A percentile compares a stretch with the other conserved stretches of the same genome.
These are phyloP conservation scores for Prunella himalayana DNA, from an alignment of 2,113 vertebrate species.

Conservation along the genomic window DNA sequence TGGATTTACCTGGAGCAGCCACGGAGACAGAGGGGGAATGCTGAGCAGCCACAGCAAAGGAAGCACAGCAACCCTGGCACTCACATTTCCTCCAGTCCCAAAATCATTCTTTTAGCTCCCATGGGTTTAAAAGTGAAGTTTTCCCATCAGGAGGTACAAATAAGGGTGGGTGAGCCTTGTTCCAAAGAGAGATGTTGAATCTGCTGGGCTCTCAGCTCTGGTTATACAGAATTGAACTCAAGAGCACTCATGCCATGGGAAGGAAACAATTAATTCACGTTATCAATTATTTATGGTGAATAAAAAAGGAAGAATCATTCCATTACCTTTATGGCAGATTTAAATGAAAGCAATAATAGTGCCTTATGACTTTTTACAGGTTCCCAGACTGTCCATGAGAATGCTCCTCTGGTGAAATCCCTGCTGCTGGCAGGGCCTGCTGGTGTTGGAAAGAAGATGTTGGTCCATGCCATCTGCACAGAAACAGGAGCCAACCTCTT, in stretches of 20 bases:
- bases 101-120: neutral
- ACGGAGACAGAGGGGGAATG: neutral
- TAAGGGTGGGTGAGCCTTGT: neutral
- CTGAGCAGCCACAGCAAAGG: neutral
- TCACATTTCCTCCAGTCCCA: neutral
- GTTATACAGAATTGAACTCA: neutral
- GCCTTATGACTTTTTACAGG: conserved; percentile 63
- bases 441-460: conserved; percentile 84
- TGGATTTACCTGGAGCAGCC: neutral
- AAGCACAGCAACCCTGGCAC: neutral
- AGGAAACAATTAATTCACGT: neutral
- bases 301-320: neutral
- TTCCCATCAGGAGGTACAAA: neutral
- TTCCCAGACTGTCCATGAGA: conserved; percentile 77
- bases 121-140: neutral
- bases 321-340: neutral
- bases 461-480: conserved; percentile 82
- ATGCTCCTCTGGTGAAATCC: conserved; percentile 76
- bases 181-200: neutral
- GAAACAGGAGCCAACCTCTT: conserved; percentile 88
- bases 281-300: neutral
- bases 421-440: conserved; percentile 77
- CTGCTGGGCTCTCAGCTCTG: neutral
- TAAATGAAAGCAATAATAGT: conserved; percentile 14
- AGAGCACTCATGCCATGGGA: neutral